Evolutionary conservation across 2,797 vertebrate genomes (phyloP), one percentile per base, ranked within the genome.

Genomic region (Fundulus diaphanus): DNA sequence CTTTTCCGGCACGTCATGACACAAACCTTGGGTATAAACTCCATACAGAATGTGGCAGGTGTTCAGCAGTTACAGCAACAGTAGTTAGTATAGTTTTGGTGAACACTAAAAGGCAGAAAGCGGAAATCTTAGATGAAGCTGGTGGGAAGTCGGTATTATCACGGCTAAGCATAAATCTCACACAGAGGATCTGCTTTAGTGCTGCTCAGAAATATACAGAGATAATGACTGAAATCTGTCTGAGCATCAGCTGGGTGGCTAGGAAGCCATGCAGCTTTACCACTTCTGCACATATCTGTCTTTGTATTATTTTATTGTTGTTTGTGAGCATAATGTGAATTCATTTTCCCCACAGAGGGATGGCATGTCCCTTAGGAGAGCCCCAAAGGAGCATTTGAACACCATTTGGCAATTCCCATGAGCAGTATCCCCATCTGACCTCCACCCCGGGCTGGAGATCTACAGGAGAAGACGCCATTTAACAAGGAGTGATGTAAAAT

Each of bases 401-500:
- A 42, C 49, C 33, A 68, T 37, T 42, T 48, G 51, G 61, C 0
- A 67, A 77, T 16, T 63, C 59, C 33, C 54, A 70, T 61, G 11
- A 68, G 52, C n/a, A 75, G 33, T 11, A 54, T 61, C 56, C 27
- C 46, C 4, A 68, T 44, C 16, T 73, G 42, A 42, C 31, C 48
- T 68, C 5, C 31, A 42, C 22, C 4, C 24, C 6, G 18, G 48
- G 13, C 15, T 33, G 5, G 48, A 63, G 6, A 59, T 15, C n/a
- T 48, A 7, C 48, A 61, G 8, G 7, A 24, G 54, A 72, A 48
- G 6, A 72, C 9, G 22, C 6, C 27, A 6, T 15, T 24, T 15
- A 11, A 7, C 49, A 24, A 35, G 59, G 20, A 72, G 18, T 5
- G 46, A 22, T 27, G 74, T 27, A 5, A 51, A 27, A 83, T 82